phyloP scores from a whole-genome alignment of 2,113 vertebrate genomes.

The Bungarus multicinctus region DNA sequence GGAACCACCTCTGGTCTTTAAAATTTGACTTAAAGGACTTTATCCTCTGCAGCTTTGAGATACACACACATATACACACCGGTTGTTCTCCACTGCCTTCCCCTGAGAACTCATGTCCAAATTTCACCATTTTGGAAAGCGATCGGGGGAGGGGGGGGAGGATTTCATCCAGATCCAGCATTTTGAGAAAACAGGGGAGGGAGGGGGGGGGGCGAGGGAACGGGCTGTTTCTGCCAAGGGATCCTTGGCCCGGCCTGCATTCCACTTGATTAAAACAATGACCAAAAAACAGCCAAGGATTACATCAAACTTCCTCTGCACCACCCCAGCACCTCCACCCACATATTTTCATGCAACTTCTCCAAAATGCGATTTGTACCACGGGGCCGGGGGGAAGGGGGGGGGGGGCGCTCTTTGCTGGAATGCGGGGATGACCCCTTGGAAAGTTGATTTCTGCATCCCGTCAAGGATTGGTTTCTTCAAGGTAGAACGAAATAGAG shows the following conservation, averaged over 20 bases:
- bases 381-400: background rate
- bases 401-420: background rate
- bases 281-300: conserved; percentile 75
- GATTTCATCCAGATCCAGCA: background rate
- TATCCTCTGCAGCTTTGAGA: background rate
- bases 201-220: conserved; percentile 36
- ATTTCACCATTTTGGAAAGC: conserved; percentile 20
- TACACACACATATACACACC: too few species aligned
- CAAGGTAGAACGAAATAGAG: background rate
- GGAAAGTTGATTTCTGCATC: background rate
- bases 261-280: conserved; percentile 84
- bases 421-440: background rate
- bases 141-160: conserved; percentile 29
- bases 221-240: conserved; percentile 65
- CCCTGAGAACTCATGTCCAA: background rate
- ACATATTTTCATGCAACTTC: conserved; percentile 30
- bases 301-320: conserved; percentile 77
- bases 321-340: conserved; percentile 50
- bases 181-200: background rate
- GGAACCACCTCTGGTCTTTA: too few species aligned
- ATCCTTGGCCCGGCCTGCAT: conserved; percentile 69
- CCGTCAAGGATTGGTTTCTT: background rate
- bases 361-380: background rate
- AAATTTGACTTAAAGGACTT: background rate
- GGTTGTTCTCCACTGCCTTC: background rate